Base-by-base conservation (phyloP, 64 coral and sea anemone genomes). In the Pocillopora verrucosa region DNA sequence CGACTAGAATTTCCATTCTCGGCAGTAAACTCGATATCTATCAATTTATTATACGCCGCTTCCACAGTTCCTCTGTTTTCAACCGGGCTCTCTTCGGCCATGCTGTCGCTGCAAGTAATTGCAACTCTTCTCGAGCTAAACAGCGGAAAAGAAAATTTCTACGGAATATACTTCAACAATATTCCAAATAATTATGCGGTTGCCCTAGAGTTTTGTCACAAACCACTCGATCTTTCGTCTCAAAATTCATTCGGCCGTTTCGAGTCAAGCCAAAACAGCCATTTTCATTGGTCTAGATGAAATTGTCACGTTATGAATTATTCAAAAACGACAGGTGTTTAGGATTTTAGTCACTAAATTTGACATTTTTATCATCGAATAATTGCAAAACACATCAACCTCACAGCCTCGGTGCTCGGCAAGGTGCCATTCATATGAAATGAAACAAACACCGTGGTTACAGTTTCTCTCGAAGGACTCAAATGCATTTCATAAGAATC, bases 281-380 rank as follows among this genome's bases (percentile, higher is more conserved):
- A 26, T 65, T 70, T 68, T 56, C 36, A 84, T 84, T 84, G 81
- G 81, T 56, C 20, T 69, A 22, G n/a, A 69, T 56, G 9, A 57
- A 84, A 20, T 70, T 65, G 34, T 70, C n/a, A 19, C 24, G 20
- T 69, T 41, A 38, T 84, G 81, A 84, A 84, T 84, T 69, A 84
- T 84, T 82, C 34, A 82, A 82, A 17, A 68, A 68, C 17, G 81
- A 84, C 81, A 84, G 81, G 81, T 84, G 81, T 51, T 24, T 19
- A 61, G 6, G 24, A 30, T 61, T 82, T 82, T 82, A 65, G 30
- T 38, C 80, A 82, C 17, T 82, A 16, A 37, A 65, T 24, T 84
- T 70, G 80, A 20, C 35, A 41, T 83, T 3, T 35, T 83, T 83
- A 65, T 61, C 45, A 11, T 69, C 37, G 17, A 16, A 84, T 56